A percentile compares a stretch with the other conserved stretches of the same genome.
phyloP scores from a whole-genome alignment of 2,113 vertebrate genomes.

The Erinaceus europaeus region DNA sequence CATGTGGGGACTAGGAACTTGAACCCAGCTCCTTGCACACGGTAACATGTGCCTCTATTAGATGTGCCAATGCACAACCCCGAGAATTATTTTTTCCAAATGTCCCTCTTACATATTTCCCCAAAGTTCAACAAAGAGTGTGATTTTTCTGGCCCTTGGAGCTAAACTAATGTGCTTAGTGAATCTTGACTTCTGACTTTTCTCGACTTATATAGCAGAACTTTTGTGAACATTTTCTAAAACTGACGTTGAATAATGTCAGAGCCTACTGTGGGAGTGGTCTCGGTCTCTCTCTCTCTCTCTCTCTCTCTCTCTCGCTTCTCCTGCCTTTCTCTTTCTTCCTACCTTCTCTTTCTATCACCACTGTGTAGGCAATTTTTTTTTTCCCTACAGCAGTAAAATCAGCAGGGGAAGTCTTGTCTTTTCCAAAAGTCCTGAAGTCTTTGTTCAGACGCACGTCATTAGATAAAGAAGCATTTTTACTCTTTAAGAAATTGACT shows the following conservation, averaged over 20 bases:
- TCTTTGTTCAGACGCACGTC: neutral
- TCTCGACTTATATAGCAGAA: neutral
- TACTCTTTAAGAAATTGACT: neutral
- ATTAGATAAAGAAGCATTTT: neutral
- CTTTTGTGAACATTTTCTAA: neutral
- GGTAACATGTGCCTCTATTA: too few relatives aligned
- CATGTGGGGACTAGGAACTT: too few relatives aligned
- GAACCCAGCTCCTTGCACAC: too few relatives aligned
- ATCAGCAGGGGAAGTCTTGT: neutral
- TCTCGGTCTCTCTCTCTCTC: too few relatives aligned
- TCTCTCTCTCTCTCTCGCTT: too few relatives aligned
- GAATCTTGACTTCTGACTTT: slow-evolving; percentile 25
- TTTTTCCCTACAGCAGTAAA: neutral
- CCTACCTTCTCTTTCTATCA: neutral
- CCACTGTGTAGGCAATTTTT: neutral
- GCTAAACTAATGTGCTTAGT: neutral
- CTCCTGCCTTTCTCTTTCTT: too few relatives aligned
- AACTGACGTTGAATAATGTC: slow-evolving; percentile 19
- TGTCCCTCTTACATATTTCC: neutral
- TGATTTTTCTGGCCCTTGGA: neutral
- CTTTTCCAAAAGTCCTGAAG: neutral
- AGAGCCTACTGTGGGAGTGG: neutral
- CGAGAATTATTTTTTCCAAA: too few relatives aligned
- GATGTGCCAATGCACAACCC: too few relatives aligned
- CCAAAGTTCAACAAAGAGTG: neutral